Percentiles rank a stretch among this genome's conserved stretches.
Conservation (phyloP, 2,797 vertebrate genomes). For the Pseudochaenichthys georgianus region DNA sequence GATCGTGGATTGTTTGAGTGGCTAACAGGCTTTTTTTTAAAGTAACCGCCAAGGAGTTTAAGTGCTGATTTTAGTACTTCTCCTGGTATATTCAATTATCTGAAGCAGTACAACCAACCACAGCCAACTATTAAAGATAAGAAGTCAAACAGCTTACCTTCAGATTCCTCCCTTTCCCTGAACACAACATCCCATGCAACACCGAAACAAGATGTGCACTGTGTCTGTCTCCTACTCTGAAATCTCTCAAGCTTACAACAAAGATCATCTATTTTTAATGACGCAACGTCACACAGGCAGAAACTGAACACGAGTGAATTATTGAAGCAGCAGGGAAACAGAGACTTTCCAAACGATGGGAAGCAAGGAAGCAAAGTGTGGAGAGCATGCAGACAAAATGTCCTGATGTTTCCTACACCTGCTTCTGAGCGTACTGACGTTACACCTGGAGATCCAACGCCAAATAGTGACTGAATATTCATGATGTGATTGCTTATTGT, state of each 20-base stretch:
- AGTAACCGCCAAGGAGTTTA: too few relatives aligned
- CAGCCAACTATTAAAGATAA: neutral
- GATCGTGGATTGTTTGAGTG: too few relatives aligned
- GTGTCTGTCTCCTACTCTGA: conserved; percentile 43
- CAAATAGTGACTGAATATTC: conserved; percentile 39
- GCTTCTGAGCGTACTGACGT: conserved; percentile 19
- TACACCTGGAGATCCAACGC: neutral
- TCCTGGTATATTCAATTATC: too few relatives aligned
- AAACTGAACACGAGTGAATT: conserved; percentile 74
- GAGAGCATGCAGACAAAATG: conserved; percentile 21
- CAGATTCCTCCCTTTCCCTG: neutral
- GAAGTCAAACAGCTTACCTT: conserved; percentile 47
- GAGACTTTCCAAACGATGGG: conserved; percentile 36
- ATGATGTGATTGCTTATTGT: conserved; percentile 9
- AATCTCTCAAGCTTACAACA: conserved; percentile 64
- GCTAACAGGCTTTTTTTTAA: too few relatives aligned
- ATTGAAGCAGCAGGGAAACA: conserved; percentile 64
- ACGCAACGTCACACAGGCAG: conserved; percentile 55
- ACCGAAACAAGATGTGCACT: conserved; percentile 31
- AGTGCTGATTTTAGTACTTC: too few relatives aligned
- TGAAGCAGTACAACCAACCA: neutral
- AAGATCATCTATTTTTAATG: conserved; percentile 80
- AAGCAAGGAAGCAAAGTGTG: conserved; percentile 34
- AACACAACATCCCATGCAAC: conserved; percentile 32
- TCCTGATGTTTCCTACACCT: conserved; percentile 52